These are phyloP conservation scores for Hycleus cichorii DNA, from an alignment of 1,140 invertebrate species.

Conservation along the genomic window DNA sequence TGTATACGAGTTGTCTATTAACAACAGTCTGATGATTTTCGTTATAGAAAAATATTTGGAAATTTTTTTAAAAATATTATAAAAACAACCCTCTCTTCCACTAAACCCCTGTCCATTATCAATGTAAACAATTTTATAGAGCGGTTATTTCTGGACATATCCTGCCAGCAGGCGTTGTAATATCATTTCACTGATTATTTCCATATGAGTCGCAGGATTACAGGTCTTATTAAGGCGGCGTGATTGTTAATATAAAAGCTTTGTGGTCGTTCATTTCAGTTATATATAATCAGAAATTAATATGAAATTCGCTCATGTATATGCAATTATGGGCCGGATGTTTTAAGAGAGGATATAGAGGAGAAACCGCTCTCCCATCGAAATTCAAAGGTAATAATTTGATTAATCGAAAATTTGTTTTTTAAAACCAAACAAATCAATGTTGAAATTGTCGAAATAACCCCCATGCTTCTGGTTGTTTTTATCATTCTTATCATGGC, in stretches of 20 bases:
- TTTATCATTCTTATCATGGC: conserved; percentile 35
- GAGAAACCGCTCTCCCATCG: background rate
- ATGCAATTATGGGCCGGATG: conserved; percentile 38
- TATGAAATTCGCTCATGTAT: conserved; percentile 43
- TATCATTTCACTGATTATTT: conserved; percentile 35
- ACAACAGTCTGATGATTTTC: too few species aligned
- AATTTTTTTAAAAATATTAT: too few species aligned
- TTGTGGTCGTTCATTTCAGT: conserved; percentile 39
- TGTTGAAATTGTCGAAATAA: background rate
- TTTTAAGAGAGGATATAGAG: conserved; percentile 28
- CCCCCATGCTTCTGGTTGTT: too few species aligned
- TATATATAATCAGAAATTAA: conserved; percentile 42
- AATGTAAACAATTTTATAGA: too few species aligned
- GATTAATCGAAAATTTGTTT: too few species aligned
- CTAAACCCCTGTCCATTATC: too few species aligned
- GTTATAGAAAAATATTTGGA: too few species aligned
- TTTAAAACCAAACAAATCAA: too few species aligned
- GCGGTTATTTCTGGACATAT: background rate
- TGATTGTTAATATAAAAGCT: conserved; percentile 41
- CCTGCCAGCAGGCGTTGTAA: conserved; percentile 29
- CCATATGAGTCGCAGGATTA: conserved; percentile 38
- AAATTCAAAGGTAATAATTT: too few species aligned
- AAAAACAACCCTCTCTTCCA: too few species aligned
- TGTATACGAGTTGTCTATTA: too few species aligned
- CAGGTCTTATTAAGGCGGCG: conserved; percentile 40